Conservation (phyloP, 2,797 vertebrate species). For the Macropodus opercularis region DNA sequence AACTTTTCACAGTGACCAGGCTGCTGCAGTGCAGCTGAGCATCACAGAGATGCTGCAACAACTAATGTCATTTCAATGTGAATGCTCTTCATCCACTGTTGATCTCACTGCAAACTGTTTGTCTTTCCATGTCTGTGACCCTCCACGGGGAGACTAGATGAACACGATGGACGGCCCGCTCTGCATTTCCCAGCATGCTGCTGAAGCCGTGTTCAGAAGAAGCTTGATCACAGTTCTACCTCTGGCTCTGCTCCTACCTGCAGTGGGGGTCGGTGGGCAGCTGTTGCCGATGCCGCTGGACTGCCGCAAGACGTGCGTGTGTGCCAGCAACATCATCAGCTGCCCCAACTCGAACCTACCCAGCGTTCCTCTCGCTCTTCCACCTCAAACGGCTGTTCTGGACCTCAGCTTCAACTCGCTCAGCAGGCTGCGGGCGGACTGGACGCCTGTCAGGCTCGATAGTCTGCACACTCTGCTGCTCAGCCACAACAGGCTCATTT, state of each 20-base stretch:
- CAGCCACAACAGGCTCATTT: conserved; percentile 89
- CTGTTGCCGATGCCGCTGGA: conserved; percentile 59
- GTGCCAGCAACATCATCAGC: conserved; percentile 95
- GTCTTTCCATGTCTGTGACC: conserved; percentile 51
- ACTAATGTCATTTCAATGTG: conserved; percentile 1
- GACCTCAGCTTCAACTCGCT: conserved; percentile 94
- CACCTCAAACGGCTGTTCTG: conserved; percentile 85
- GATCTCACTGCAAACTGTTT: conserved; percentile 12
- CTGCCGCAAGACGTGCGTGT: conserved; percentile 87
- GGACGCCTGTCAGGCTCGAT: conserved; percentile 81
- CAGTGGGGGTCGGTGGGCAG: conserved; percentile 34
- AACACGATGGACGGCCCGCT: conserved; percentile 47
- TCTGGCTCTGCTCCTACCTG: conserved; percentile 45
- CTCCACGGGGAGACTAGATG: conserved; percentile 24
- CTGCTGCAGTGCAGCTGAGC: conserved; percentile 43
- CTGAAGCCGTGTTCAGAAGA: conserved; percentile 10
- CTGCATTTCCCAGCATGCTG: conserved; percentile 22
- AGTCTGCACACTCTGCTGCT: conserved; percentile 88
- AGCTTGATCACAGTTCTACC: conserved; percentile 37
- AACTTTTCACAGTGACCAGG: conserved; percentile 45
- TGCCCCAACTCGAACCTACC: conserved; percentile 87
- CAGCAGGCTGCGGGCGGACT: conserved; percentile 85
- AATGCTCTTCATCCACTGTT: conserved; percentile 11
- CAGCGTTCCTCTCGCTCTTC: conserved; percentile 81
- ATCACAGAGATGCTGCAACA: conserved; percentile 9